These are phyloP conservation scores for Eclectus roratus DNA, from an alignment of 2,113 vertebrate species.

Conservation along the genomic window DNA sequence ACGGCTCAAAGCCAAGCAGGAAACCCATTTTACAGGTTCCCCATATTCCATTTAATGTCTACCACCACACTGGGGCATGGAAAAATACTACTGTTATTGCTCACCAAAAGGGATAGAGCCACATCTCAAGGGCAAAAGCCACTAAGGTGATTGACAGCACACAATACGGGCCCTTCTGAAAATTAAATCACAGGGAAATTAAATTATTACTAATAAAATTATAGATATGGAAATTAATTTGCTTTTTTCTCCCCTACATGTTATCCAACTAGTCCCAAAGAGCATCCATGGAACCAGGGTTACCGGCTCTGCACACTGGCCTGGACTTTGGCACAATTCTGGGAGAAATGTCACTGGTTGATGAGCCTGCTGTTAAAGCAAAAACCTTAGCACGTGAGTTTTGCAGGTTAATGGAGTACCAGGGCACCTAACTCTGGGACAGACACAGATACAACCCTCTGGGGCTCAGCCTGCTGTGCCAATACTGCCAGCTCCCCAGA, in stretches of 20 bases:
- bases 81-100: background rate
- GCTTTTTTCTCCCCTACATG: background rate
- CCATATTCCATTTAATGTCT: background rate
- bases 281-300: fast-evolving
- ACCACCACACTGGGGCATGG: fast-evolving
- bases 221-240: background rate
- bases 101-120: background rate
- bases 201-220: background rate
- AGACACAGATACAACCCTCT: background rate
- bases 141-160: background rate
- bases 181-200: background rate
- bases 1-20: background rate
- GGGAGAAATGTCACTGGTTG: background rate
- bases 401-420: background rate
- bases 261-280: background rate
- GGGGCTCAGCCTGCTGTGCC: background rate
- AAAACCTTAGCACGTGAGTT: fast-evolving
- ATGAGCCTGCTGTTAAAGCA: background rate
- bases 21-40: background rate
- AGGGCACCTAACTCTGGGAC: background rate
- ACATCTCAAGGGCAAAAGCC: background rate
- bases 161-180: background rate
- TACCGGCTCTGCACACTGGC: fast-evolving
- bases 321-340: background rate
- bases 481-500: fast-evolving